These are phyloP conservation scores for Micronycteris hirsuta DNA, from an alignment of 2,113 vertebrate species.

Conservation along the genomic window DNA sequence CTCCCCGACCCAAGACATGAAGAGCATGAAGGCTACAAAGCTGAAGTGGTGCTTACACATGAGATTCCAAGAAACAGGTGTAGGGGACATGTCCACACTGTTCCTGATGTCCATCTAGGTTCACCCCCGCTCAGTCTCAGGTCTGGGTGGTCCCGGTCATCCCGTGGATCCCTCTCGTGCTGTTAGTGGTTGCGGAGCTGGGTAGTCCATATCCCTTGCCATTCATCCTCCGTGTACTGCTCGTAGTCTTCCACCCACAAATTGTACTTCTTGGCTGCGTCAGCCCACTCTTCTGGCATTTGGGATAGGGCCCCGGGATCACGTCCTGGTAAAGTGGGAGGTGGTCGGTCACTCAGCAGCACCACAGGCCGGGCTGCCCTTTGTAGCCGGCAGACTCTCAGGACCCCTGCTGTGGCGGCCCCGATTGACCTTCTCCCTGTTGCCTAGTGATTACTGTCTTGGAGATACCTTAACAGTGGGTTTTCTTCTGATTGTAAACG, in stretches of 20 bases:
- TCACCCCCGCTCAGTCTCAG: constrained; percentile 94
- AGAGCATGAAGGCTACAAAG: constrained; percentile 87
- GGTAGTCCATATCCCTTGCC: constrained; percentile 92
- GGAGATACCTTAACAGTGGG: neutral
- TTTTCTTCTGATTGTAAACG: neutral
- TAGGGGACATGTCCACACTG: constrained; percentile 91
- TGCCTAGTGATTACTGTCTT: neutral
- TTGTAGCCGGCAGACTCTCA: constrained; percentile 71
- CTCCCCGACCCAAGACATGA: constrained; percentile 88
- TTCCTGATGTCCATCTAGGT: constrained; percentile 94
- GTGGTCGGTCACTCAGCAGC: constrained; percentile 80
- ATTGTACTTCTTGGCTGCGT: constrained; percentile 94
- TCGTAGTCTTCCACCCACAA: constrained; percentile 90
- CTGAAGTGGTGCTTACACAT: constrained; percentile 87
- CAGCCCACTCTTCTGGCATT: constrained; percentile 88
- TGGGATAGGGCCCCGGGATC: constrained; percentile 86
- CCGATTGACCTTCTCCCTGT: constrained; percentile 80
- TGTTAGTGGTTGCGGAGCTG: constrained; percentile 87
- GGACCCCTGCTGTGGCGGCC: neutral
- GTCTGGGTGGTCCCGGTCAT: constrained; percentile 91
- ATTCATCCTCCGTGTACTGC: constrained; percentile 88
- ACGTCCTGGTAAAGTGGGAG: constrained; percentile 77
- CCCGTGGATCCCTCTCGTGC: constrained; percentile 92
- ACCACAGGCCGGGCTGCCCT: constrained; percentile 50
- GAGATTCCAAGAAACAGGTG: constrained; percentile 79